phyloP scores from a whole-genome alignment of 2,888 invertebrate species.

The Zaprionus bogoriensis region DNA sequence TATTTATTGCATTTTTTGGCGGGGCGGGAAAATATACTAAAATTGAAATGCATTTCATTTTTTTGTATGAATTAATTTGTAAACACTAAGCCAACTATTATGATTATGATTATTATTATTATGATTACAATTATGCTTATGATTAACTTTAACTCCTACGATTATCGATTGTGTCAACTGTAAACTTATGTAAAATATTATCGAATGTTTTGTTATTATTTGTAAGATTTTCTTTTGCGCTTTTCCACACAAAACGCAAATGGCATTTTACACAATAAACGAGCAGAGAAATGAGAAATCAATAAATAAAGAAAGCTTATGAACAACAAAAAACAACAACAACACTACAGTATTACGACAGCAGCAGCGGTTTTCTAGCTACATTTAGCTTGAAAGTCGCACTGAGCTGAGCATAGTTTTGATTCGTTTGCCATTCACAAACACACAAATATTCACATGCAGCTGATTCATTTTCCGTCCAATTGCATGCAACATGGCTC shows the following conservation, averaged over 20 bases:
- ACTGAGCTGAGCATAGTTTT: background rate
- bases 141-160: constrained; percentile 3
- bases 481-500: constrained; percentile 36
- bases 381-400: constrained; percentile 1
- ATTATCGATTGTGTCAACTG: constrained; percentile 20
- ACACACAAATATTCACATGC: constrained; percentile 16
- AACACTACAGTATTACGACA: constrained; percentile 15
- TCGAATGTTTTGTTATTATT: constrained; percentile 74
- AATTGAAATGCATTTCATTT: too few species aligned
- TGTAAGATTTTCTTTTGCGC: constrained; percentile 58
- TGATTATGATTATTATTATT: constrained; percentile 13
- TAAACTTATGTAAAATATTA: constrained; percentile 24
- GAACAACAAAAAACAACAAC: constrained; percentile 15
- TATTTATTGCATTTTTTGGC: constrained; percentile 8
- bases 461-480: constrained; percentile 66
- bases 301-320: constrained; percentile 18
- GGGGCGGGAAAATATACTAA: too few species aligned
- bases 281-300: constrained; percentile 27
- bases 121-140: constrained; percentile 26
- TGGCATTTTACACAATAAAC: constrained; percentile 32
- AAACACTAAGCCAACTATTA: constrained; percentile 26
- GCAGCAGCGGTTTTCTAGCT: background rate
- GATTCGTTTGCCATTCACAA: constrained; percentile 1
- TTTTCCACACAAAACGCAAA: constrained; percentile 19
- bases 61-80: constrained; percentile 21